phyloP scores from a whole-genome alignment of 2,113 vertebrate genomes.

The Chinchilla lanigera region DNA sequence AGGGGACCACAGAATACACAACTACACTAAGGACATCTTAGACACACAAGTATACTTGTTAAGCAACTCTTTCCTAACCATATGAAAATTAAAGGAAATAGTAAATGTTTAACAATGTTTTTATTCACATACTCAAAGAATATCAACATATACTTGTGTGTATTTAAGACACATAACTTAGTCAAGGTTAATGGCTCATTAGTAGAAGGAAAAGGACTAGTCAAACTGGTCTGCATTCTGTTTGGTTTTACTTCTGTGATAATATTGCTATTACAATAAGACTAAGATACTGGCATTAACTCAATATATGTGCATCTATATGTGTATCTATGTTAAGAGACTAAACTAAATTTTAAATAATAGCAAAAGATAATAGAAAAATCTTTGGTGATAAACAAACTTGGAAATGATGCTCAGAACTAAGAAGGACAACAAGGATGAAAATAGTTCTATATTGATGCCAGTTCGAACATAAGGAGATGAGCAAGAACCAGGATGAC shows the following conservation, averaged over 20 bases:
- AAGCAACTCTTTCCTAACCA: background rate
- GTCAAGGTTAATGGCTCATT: background rate
- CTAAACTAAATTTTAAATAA: background rate
- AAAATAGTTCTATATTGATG: background rate
- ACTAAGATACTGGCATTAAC: background rate
- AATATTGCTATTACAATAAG: background rate
- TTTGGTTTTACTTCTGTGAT: background rate
- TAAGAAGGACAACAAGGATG: background rate
- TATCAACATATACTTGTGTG: background rate
- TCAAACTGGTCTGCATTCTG: background rate
- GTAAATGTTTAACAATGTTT: background rate
- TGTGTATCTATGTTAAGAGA: background rate
- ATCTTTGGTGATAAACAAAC: background rate
- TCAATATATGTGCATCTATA: background rate
- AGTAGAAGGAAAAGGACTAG: background rate
- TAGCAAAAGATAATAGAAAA: background rate
- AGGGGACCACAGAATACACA: background rate
- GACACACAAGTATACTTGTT: fast-evolving
- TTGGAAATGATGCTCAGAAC: background rate
- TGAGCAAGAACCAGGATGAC: background rate
- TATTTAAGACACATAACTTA: background rate
- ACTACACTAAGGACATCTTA: background rate
- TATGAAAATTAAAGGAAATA: background rate
- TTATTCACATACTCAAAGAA: background rate
- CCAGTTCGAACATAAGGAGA: background rate